Base-by-base conservation (phyloP, 2,888 invertebrate species). In the Drosophila putrida region DNA sequence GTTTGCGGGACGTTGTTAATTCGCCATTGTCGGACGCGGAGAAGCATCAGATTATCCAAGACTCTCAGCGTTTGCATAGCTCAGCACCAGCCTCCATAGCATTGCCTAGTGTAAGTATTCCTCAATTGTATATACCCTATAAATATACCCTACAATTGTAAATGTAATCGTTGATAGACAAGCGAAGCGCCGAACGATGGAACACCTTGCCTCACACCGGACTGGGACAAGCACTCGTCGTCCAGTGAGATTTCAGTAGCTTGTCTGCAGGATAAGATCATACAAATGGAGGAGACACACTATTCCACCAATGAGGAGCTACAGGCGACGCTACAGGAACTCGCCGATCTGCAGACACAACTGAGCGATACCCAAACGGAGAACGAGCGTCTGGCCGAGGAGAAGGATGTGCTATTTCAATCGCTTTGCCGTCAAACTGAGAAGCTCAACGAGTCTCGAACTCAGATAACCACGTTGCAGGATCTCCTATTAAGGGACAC, bases 201-300 rank as follows among this genome's bases (percentile, higher is more conserved):
- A 79, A 95, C 95, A 15, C 95, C 95, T n/a, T 95, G 95, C 64
- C 94, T 95, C 73, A 96, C 96, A 8, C 96, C 96, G 6, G 97
- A 97, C 79, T 98, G 98, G 98, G 98, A 98, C 93, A 97, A 97
- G 91, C 96, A 97, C 92, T 97, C 97, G 63, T 96, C 96, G 46
- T 96, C 97, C 71, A 97, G 97, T 92, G 98, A 98, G 93, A 95
- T 98, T 62, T 96, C 97, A 4, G 97, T 98, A 72, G 98, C 98
- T 20, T 98, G 98, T 91, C 94, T 97, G 73, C 98, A 98, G 93
- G 98, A 98, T 91, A 95, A 97, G 90, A 98, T 98, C 85, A 94
- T 97, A 91, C 90, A 92, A 88, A 93, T 93, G 93, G 93, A 93
- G 77, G 93, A 93, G 76, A 93, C 92, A 2, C 92, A 93, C 91